Evolutionary conservation across 2,888 invertebrate genomes (phyloP).

Genomic region (Dryobota labecula): DNA sequence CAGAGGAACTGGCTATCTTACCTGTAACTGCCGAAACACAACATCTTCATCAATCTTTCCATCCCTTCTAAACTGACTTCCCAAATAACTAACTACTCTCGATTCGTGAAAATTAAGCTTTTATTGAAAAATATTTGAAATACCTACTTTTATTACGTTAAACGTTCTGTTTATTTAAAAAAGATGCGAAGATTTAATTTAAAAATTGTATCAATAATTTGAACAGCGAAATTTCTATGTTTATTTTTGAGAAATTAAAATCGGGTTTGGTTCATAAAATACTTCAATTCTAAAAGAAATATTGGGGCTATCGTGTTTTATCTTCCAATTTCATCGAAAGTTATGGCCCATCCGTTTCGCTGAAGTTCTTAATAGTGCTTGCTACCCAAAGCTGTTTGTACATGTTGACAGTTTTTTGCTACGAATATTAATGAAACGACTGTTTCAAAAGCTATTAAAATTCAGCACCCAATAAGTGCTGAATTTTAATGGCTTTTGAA

Average conservation of each 20-base stretch:
- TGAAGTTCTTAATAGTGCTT: constrained; percentile 28
- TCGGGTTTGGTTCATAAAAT: not conserved
- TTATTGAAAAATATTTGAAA: not conserved
- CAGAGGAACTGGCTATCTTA: too few relatives aligned
- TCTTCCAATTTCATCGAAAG: constrained; percentile 37
- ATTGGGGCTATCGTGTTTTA: constrained; percentile 8
- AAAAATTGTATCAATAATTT: not conserved
- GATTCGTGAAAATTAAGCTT: not conserved
- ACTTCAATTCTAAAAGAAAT: constrained; percentile 4
- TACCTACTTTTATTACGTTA: constrained; percentile 6
- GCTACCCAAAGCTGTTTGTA: constrained; percentile 8
- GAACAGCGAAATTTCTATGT: not conserved
- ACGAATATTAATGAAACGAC: constrained; percentile 29
- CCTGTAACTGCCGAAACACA: too few relatives aligned
- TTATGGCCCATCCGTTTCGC: constrained; percentile 22
- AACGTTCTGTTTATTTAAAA: not conserved
- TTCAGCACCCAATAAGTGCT: too few relatives aligned
- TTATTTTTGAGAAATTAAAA: constrained; percentile 2
- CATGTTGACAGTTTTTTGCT: not conserved
- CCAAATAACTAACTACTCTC: not conserved
- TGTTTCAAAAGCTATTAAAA: too few relatives aligned
- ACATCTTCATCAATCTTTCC: too few relatives aligned
- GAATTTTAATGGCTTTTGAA: constrained; percentile 1
- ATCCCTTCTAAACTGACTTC: too few relatives aligned
- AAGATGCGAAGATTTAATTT: not conserved